These are phyloP conservation scores for Phalacrocorax carbo DNA, from an alignment of 2,113 vertebrate genomes.

Conservation along the genomic window DNA sequence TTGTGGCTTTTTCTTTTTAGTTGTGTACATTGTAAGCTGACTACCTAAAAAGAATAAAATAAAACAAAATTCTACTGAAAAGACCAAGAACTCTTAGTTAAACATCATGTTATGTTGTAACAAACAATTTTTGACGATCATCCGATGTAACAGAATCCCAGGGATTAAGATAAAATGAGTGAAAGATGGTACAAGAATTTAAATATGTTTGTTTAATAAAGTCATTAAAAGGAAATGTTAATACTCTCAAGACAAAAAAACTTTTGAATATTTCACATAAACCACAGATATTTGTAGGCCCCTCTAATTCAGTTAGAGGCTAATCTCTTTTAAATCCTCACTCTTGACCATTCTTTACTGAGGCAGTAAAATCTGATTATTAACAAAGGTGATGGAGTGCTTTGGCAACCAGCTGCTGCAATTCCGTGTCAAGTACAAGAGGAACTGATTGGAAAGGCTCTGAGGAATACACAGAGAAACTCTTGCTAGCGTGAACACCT, in stretches of 20 bases:
- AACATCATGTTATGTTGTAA: not conserved
- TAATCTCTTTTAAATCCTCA: constrained; percentile 18
- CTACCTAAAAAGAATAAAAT: not conserved
- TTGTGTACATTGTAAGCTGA: not conserved
- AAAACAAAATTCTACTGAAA: not conserved
- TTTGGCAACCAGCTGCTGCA: constrained; percentile 28
- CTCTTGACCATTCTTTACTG: constrained; percentile 15
- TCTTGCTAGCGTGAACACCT: not conserved
- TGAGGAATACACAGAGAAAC: not conserved
- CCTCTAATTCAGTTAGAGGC: not conserved
- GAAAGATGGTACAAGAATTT: not conserved
- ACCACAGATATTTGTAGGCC: not conserved
- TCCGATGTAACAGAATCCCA: not conserved
- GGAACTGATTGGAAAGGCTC: not conserved
- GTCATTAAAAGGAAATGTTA: not conserved
- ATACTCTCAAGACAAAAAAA: not conserved
- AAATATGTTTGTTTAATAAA: not conserved
- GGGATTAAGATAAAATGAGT: not conserved
- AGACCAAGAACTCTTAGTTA: not conserved
- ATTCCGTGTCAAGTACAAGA: not conserved
- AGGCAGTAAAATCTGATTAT: constrained; percentile 29
- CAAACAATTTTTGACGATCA: not conserved
- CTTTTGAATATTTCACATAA: not conserved
- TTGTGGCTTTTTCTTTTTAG: not conserved
- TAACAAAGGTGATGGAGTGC: constrained; percentile 10